Conservation (phyloP, 1,140 invertebrate genomes). For the Formica exsecta region DNA sequence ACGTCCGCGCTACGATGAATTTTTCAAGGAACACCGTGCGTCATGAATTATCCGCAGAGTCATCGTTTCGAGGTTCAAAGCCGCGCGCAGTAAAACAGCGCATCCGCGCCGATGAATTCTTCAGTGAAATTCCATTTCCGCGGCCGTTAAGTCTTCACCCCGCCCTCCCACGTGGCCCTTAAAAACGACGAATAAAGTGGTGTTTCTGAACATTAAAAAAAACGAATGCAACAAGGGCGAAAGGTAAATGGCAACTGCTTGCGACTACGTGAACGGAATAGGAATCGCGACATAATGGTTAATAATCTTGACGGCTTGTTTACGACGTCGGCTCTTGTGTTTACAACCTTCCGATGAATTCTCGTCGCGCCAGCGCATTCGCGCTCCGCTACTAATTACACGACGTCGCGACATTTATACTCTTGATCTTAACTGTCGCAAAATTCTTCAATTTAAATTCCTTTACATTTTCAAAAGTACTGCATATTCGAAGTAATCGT, state of each 20-base stretch:
- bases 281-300: slow-evolving; percentile 49
- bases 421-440: neutral
- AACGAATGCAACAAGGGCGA: slow-evolving; percentile 67
- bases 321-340: slow-evolving; percentile 22
- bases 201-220: slow-evolving; percentile 69
- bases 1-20: slow-evolving; percentile 51
- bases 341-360: slow-evolving; percentile 22
- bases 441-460: neutral
- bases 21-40: slow-evolving; percentile 53
- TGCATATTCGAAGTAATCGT: neutral
- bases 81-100: slow-evolving; percentile 61
- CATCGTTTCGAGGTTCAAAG: slow-evolving; percentile 62
- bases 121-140: slow-evolving; percentile 67
- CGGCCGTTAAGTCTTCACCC: slow-evolving; percentile 63
- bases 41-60: slow-evolving; percentile 57
- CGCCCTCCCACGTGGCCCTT: slow-evolving; percentile 68
- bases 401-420: neutral
- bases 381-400: neutral
- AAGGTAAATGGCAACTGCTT: slow-evolving; percentile 71
- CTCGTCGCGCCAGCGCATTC: neutral
- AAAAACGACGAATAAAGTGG: slow-evolving; percentile 68
- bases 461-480: neutral
- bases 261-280: slow-evolving; percentile 66
- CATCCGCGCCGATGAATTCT: slow-evolving; percentile 71
- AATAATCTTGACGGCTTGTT: slow-evolving; percentile 56